A percentile compares a stretch with the other conserved stretches of the same genome.
These are phyloP conservation scores for Boleophthalmus pectinirostris DNA, from an alignment of 2,113 vertebrate species.

Conservation along the genomic window DNA sequence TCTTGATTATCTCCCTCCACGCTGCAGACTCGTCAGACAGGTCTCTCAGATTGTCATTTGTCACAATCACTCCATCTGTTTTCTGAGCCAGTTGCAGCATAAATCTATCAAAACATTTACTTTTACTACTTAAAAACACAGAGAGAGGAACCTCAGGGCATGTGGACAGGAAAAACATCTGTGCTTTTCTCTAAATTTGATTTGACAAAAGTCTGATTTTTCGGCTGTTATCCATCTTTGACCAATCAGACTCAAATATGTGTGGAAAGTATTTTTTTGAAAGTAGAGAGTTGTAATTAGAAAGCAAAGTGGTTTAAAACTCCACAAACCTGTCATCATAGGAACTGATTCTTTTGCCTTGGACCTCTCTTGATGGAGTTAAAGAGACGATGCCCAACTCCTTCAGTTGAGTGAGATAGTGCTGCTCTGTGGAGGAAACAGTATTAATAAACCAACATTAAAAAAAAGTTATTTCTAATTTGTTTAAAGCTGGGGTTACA, in stretches of 20 bases:
- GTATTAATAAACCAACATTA: slow-evolving; percentile 1
- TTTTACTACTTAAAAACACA: too few species aligned
- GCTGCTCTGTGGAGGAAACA: slow-evolving; percentile 75
- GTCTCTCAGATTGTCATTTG: slow-evolving; percentile 89
- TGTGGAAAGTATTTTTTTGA: too few species aligned
- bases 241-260: too few species aligned
- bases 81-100: slow-evolving; percentile 84
- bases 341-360: slow-evolving; percentile 84
- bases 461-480: neutral
- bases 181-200: too few species aligned
- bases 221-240: too few species aligned
- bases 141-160: too few species aligned
- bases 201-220: too few species aligned
- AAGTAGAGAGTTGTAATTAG: too few species aligned
- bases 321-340: slow-evolving; percentile 85
- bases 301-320: too few species aligned
- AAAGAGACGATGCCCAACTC: slow-evolving; percentile 82
- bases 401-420: slow-evolving; percentile 80
- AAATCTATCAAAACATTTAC: slow-evolving; percentile 66
- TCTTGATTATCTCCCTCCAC: slow-evolving; percentile 87
- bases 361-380: slow-evolving; percentile 85
- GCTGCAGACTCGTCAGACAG: slow-evolving; percentile 80
- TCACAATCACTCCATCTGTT: slow-evolving; percentile 85
- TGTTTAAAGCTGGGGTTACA: too few species aligned
- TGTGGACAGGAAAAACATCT: too few species aligned